Base-by-base conservation (phyloP, 2,113 vertebrate genomes). In the Elephas maximus region DNA sequence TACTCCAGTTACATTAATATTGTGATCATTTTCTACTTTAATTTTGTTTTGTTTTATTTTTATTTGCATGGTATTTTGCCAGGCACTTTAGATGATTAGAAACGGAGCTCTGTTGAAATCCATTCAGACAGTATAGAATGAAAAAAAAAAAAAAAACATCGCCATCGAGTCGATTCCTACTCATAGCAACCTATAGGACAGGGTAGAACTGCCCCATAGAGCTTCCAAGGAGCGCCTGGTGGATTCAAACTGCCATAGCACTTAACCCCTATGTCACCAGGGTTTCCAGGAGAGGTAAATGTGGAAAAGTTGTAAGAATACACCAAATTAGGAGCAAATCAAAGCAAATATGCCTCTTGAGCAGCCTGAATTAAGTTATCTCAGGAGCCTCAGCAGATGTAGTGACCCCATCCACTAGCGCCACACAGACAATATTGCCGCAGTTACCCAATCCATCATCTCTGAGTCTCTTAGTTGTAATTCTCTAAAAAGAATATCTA, bases 11-110 rank as follows among this genome's bases (percentile, higher is more conserved):
- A 8, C 15, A 30, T 33, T 62, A 84, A 24, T 57, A 57, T 18
- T 73, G 0, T 71, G 73, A 84, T 8, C 0, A 62, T 0, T 2
- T 1, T 7, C 37, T 28, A 71, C 3, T 78, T 69, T 78, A 2
- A 7, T 76, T 45, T 77, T 8, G 51, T 79, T 9, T 51, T 86
- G 41, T 26, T 28, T 74, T 83, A n/a, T 2, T 37, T 87, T 73
- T 33, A n/a, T 57, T 10, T 73, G 11, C 24, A 14, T 60, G 5
- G 4, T 18, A 81, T 76, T 85, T 81, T 77, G 14, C 1, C 6
- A 83, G 26, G 21, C 37, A 53, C 2, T 24, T 89, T 71, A 74
- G 3, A 1, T 78, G 9, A 3, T 84, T 73, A 48, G 57, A 6
- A 73, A 73, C 10, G 73, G 44, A 80, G 57, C 14, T 45, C 14